Base-by-base conservation (phyloP, 2,113 vertebrate genomes). In the Probosciger aterrimus region DNA sequence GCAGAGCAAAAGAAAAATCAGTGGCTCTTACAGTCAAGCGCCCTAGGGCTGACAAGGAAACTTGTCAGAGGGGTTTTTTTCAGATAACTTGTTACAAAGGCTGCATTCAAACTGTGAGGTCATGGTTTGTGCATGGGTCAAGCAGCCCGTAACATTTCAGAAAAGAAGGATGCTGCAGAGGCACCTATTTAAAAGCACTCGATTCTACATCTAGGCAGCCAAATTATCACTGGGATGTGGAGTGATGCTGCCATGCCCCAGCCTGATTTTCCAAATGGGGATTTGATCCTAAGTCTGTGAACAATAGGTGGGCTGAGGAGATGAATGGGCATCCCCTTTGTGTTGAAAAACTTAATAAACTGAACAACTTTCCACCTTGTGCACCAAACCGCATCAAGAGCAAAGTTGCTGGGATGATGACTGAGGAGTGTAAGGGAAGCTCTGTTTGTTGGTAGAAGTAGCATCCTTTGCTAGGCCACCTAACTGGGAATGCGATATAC, bases 251-350 rank as follows among this genome's bases (percentile, higher is more conserved):
- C 4, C 4, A 1, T 16, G 17, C 59, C 17, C 39, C 65, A 74
- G 39, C 4, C 11, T 17, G 23, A n/a, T 69, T 33, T 75, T 49
- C 24, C 17, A 71, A 75, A 68, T 22, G 12, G 10, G 28, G 23
- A 62, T 69, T 65, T 82, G 53, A 71, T 57, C 18, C 7, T 30
- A 60, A 77, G n/a, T 12, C 18, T 6, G 1, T 25, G 33, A 76
- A 24, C 4, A 82, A 37, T 25, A 59, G n/a, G 11, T 28, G 31
- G 8, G 10, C 23, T 88, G 22, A 37, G 27, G 11, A 28, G 2
- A n/a, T 8, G 22, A 52, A 23, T 35, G 5, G 4, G 3, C 9
- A 27, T 14, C 2, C 6, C 1, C 6, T 60, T 68, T 0, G 1
- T 8, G 4, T 2, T 37, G 5, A 65, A 62, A 76, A 89, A 1